Conservation (phyloP, 2,888 invertebrate species). For the Rhagonycha lutea region DNA sequence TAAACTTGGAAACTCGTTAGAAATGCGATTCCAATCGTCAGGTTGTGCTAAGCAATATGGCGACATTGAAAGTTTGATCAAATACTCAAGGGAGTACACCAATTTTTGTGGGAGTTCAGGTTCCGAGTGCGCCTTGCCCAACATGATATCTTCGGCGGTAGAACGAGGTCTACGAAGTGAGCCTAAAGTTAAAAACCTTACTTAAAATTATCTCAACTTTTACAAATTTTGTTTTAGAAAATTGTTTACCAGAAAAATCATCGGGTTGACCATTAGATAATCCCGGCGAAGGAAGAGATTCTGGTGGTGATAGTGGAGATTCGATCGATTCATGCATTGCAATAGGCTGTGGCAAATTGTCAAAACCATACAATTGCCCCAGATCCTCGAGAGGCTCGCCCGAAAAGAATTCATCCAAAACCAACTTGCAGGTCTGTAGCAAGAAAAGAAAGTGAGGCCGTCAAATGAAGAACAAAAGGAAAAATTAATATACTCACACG, state of each 20-base stretch:
- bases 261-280: conserved; percentile 40
- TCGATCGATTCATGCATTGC: conserved; percentile 40
- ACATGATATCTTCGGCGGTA: conserved; percentile 48
- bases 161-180: conserved; percentile 48
- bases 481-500: conserved; percentile 63
- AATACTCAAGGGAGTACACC: conserved; percentile 54
- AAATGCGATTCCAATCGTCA: conserved; percentile 59
- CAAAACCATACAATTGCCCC: conserved; percentile 53
- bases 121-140: conserved; percentile 40
- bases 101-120: conserved; percentile 17
- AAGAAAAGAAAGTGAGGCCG: conserved; percentile 30
- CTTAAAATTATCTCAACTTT: no score
- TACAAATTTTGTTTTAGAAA: neutral
- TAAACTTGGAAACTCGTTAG: conserved; percentile 58
- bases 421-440: conserved; percentile 79
- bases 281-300: conserved; percentile 47
- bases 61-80: conserved; percentile 60
- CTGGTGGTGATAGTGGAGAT: conserved; percentile 47
- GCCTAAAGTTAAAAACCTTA: conserved; percentile 29
- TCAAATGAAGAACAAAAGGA: neutral
- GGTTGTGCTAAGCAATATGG: conserved; percentile 59
- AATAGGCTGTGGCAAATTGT: conserved; percentile 51
- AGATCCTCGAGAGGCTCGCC: conserved; percentile 54
- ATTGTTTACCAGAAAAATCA: conserved; percentile 11
- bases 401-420: conserved; percentile 83